Base-by-base conservation (phyloP, 2,888 invertebrate species). In the Plebejus melissa region DNA sequence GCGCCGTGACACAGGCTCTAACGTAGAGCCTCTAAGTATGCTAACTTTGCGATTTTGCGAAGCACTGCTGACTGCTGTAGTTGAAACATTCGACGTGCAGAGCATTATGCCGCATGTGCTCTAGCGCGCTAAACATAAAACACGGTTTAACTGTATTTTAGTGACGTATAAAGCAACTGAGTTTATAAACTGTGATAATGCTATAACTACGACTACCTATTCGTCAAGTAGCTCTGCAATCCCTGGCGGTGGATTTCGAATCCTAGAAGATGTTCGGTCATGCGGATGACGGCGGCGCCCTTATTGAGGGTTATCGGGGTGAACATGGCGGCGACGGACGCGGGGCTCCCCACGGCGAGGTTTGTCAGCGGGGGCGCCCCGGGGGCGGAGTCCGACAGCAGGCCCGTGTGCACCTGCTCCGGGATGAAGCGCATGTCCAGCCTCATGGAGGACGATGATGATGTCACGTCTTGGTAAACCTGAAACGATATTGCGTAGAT, bases 281-380 rank as follows among this genome's bases (percentile, higher is more conserved):
- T 96, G 78, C 96, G 94, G 75, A 97, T 94, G 28, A 96, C 83
- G 1, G 93, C 83, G n/a, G 93, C 95, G 0, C 95, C 96, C 84
- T 97, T 97, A 79, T 94, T 94, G 82, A 97, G 97, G 0, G 95
- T 94, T 77, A 96, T 94, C 1, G 90, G 94, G 60, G 95, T 95
- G 81, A 97, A 97, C 92, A 95, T 95, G 0, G 86, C 88, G 7
- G 90, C 88, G 7, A 96, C 94, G 78, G 96, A 92, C 0, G 83
- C 82, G 0, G 95, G 95, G 7, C 94, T 94, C 7, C 93, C 92
- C 0, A 96, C 94, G 2, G 90, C 86, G 11, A 86, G 83, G 72
- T 94, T 90, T 0, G 94, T 95, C 79, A 97, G 86, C 0, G 97
- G 94, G 74, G 95, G 95, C 0, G 95, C 94, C 28, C 86, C 87